A percentile compares a stretch with the other conserved stretches of the same genome.
Evolutionary conservation across 2,797 vertebrate species (phyloP).

Genomic region (Cyclura pinguis): DNA sequence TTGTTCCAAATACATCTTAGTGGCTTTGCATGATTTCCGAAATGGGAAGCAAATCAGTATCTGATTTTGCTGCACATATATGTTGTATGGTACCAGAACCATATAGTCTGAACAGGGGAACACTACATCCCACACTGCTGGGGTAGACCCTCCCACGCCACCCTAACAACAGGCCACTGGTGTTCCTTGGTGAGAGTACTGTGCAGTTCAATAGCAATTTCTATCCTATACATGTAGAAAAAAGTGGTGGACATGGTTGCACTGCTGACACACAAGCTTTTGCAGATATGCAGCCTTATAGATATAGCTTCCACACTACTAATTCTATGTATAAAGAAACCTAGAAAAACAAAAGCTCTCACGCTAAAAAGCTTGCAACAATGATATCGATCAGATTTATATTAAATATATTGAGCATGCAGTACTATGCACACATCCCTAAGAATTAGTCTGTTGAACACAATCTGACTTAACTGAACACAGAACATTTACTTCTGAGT

Average conservation of each 20-base stretch:
- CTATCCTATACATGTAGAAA: background rate
- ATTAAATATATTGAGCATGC: background rate
- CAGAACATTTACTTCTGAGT: background rate
- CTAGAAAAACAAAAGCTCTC: background rate
- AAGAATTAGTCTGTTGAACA: background rate
- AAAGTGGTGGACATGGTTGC: background rate
- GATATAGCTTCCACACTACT: background rate
- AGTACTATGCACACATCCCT: background rate
- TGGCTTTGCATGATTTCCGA: background rate
- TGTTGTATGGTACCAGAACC: too few relatives aligned
- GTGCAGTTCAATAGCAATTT: constrained; percentile 29
- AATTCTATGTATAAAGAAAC: background rate
- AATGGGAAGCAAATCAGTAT: background rate
- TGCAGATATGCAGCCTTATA: background rate
- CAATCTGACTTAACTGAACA: too few relatives aligned
- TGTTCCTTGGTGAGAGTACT: constrained; percentile 7
- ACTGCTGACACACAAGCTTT: background rate
- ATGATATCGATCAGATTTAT: background rate
- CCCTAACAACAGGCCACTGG: too few relatives aligned
- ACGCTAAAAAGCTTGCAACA: background rate
- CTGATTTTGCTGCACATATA: background rate
- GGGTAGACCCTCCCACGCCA: too few relatives aligned
- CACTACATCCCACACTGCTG: too few relatives aligned
- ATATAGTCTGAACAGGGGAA: background rate
- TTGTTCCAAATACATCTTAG: constrained; percentile 32